Evolutionary conservation across 2,113 vertebrate genomes (phyloP), one percentile per base, ranked within the genome.

Genomic region (Castor canadensis): DNA sequence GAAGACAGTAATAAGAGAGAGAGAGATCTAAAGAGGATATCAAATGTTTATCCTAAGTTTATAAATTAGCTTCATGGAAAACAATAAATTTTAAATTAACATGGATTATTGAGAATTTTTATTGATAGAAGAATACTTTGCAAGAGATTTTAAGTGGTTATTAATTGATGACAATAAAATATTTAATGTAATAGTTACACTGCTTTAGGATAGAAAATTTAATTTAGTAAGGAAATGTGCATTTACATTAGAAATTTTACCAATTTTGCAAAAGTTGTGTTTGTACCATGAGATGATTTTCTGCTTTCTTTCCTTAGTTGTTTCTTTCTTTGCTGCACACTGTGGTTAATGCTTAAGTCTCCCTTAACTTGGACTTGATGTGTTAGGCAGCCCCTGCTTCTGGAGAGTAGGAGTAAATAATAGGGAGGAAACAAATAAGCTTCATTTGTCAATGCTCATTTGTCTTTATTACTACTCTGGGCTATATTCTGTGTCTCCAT

Each of bases 381-480:
- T 62, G 13, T 0, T 49, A 77, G 92, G 52, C 64, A 97, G 38
- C 81, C 89, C 9, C 3, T 92, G 32, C 64, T 26, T 88, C 88
- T 88, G 35, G 96, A 96, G 76, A 97, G 84, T 35, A 95, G 80
- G 24, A 96, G 32, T 94, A 77, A 97, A 77, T 73, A 95, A 66
- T 32, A 97, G 64, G 60, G 95, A 91, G 22, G 80, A 45, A 96
- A 84, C 22, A 96, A 96, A 95, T 43, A 96, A 67, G 62, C 58
- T 93, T 82, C 82, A 77, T 95, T 98, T 94, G 17, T 95, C 81
- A 73, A 10, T 80, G 67, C 28, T 97, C 96, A 79, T 81, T 67
- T 95, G 47, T 58, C 81, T 98, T 97, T 94, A 94, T 95, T 96
- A 95, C 96, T 84, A 89, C 76, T 95, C 82, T 83, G 35, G 64